Evolutionary conservation across 2,888 invertebrate genomes (phyloP).

Genomic region (Mechanitis messenoides): DNA sequence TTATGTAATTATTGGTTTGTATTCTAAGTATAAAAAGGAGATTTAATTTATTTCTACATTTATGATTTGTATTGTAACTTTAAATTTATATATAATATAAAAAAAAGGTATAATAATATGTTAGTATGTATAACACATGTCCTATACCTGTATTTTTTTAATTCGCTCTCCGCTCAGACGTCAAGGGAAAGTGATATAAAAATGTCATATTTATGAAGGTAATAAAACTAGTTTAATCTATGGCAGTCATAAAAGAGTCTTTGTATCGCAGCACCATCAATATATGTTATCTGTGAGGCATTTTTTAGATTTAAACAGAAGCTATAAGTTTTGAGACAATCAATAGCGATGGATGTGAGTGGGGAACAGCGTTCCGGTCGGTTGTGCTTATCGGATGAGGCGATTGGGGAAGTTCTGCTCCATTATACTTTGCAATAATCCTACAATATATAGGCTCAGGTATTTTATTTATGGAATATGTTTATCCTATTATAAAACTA

Average conservation of each 20-base stretch:
- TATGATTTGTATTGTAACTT: too few relatives aligned
- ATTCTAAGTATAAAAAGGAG: too few relatives aligned
- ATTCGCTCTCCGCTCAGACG: not conserved
- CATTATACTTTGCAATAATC: conserved; percentile 65
- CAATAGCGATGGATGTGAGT: conserved; percentile 64
- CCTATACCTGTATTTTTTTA: not conserved
- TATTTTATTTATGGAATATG: conserved; percentile 23
- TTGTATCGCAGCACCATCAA: conserved; percentile 20
- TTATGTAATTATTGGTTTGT: too few relatives aligned
- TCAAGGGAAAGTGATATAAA: conserved; percentile 34
- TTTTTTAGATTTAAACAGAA: conserved; percentile 41
- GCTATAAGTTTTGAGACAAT: conserved; percentile 52
- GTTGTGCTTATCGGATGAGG: conserved; percentile 68
- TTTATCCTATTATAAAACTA: not conserved
- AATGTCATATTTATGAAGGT: conserved; percentile 28
- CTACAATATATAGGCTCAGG: conserved; percentile 35
- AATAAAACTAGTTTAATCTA: conserved; percentile 28
- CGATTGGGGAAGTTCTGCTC: conserved; percentile 67
- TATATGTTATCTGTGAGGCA: conserved; percentile 25
- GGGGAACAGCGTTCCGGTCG: conserved; percentile 67
- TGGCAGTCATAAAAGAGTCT: conserved; percentile 22
- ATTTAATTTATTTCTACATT: too few relatives aligned
- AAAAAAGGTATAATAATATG: too few relatives aligned
- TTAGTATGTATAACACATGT: too few relatives aligned
- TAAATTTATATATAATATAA: too few relatives aligned